phyloP scores from a whole-genome alignment of 1,140 invertebrate genomes.

The Notospermus geniculatus region DNA sequence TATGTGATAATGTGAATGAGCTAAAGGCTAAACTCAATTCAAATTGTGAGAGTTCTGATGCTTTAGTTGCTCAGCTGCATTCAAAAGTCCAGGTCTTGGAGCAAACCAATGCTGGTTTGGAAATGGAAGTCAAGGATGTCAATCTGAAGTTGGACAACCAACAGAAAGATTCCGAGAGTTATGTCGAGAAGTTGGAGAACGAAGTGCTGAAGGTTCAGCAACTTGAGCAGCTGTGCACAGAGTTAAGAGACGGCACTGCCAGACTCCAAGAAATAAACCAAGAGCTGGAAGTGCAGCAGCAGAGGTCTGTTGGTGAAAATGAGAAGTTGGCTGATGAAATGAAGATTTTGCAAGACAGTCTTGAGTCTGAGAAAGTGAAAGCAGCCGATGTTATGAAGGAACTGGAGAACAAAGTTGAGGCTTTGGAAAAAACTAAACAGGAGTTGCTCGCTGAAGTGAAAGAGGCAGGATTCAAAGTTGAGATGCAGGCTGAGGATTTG shows the following conservation, averaged over 20 bases:
- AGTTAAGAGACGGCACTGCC: constrained; percentile 18
- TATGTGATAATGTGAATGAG: constrained; percentile 33
- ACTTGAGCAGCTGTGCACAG: constrained; percentile 13
- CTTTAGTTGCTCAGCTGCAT: constrained; percentile 26
- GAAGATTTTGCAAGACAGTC: no score
- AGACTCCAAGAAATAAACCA: neutral
- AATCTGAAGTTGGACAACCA: constrained; percentile 14
- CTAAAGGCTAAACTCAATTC: constrained; percentile 30
- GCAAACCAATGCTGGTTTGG: constrained; percentile 24
- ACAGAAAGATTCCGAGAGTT: constrained; percentile 10
- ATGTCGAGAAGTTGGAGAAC: constrained; percentile 15
- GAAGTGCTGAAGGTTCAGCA: constrained; percentile 22
- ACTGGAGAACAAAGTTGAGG: no score
- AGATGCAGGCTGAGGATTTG: constrained; percentile 3
- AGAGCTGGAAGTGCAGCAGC: constrained; percentile 12
- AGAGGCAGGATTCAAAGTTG: neutral
- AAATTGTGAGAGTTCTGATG: constrained; percentile 32
- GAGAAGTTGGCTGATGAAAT: neutral
- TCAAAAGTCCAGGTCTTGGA: constrained; percentile 28
- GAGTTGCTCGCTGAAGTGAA: neutral
- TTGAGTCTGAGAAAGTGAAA: no score
- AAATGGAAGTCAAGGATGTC: constrained; percentile 30
- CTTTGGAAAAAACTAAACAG: neutral
- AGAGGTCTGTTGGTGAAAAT: constrained; percentile 7
- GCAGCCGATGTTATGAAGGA: no score